phyloP scores from a whole-genome alignment of 2,888 invertebrate species.

The Caenorhabditis wallacei region DNA sequence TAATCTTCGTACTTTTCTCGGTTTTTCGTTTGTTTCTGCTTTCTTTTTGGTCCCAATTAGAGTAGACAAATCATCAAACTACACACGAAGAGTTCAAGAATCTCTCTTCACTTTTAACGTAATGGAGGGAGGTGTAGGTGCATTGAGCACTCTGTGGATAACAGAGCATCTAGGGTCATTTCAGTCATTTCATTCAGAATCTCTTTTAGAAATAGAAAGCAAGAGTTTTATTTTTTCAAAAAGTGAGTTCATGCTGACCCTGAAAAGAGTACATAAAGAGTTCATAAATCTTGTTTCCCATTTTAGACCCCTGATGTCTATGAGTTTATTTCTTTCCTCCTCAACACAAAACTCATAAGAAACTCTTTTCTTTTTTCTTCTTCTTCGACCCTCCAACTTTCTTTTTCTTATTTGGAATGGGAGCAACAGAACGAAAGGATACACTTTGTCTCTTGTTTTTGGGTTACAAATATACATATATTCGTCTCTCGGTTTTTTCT shows the following conservation, averaged over 20 bases:
- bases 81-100: conserved; percentile 31
- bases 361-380: not conserved
- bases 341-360: not conserved
- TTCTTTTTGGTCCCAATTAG: conserved; percentile 21
- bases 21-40: not conserved
- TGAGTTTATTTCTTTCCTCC: conserved; percentile 2
- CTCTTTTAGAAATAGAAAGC: no score
- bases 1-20: conserved; percentile 18
- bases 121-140: no score
- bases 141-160: no score
- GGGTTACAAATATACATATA: conserved; percentile 31
- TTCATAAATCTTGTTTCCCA: conserved; percentile 23
- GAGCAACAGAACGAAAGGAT: conserved; percentile 22
- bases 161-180: no score
- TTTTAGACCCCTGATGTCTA: conserved; percentile 4
- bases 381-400: conserved; percentile 13
- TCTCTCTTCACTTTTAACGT: not conserved
- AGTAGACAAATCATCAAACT: conserved; percentile 30
- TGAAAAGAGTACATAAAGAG: not conserved
- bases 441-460: conserved; percentile 62
- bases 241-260: not conserved
- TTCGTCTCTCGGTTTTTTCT: conserved; percentile 15
- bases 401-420: conserved; percentile 51
- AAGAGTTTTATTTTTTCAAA: no score
- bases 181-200: no score